Percentiles rank a stretch among this genome's conserved stretches.
phyloP scores from a whole-genome alignment of 2,888 invertebrate genomes.

The Polyommatus iphigenia region DNA sequence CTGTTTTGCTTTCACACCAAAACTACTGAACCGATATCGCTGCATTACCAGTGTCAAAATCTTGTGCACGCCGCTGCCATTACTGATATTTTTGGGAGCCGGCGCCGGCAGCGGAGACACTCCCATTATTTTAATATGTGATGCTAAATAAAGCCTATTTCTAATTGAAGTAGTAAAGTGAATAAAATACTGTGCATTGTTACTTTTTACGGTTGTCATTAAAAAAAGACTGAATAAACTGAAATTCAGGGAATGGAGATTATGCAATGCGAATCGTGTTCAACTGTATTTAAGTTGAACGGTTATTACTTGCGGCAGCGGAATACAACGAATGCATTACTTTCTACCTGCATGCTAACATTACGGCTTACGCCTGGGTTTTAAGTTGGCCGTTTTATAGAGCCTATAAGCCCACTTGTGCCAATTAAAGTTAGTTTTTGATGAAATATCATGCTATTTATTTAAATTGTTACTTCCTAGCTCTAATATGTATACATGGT shows the following conservation, averaged over 20 bases:
- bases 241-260: neutral
- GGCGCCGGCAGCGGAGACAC: too few relatives aligned
- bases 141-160: too few relatives aligned
- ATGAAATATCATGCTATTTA: neutral
- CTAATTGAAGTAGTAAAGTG: neutral
- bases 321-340: slow-evolving; percentile 7
- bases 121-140: too few relatives aligned
- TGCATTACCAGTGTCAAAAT: too few relatives aligned
- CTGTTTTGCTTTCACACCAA: too few relatives aligned
- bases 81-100: too few relatives aligned
- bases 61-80: too few relatives aligned
- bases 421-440: neutral
- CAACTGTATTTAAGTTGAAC: neutral
- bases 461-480: too few relatives aligned
- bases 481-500: too few relatives aligned
- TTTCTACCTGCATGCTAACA: slow-evolving; percentile 4
- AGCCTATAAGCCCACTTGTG: neutral
- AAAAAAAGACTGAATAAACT: neutral
- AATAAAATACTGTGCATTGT: neutral
- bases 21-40: too few relatives aligned
- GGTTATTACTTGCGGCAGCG: slow-evolving; percentile 1
- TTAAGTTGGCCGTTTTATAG: neutral
- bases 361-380: neutral
- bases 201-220: neutral
- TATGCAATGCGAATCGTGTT: slow-evolving; percentile 17